Conservation (phyloP, 2,113 vertebrate genomes). For the Gopherus flavomarginatus region DNA sequence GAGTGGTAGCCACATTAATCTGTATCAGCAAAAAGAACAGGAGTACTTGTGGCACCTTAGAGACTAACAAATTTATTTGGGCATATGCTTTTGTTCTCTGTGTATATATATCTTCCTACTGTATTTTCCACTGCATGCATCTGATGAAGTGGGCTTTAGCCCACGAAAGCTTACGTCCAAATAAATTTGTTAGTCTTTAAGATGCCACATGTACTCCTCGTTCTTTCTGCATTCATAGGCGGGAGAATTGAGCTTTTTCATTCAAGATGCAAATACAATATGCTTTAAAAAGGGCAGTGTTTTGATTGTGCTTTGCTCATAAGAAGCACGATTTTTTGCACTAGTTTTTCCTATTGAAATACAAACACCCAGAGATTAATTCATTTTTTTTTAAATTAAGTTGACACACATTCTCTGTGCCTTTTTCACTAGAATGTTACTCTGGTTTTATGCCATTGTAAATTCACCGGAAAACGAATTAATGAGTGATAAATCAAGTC, state of each 20-base stretch:
- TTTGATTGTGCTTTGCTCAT: background rate
- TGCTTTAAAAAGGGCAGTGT: background rate
- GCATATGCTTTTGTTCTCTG: too few species aligned
- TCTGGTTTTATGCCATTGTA: background rate
- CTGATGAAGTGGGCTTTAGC: too few species aligned
- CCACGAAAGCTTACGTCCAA: too few species aligned
- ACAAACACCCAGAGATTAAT: background rate
- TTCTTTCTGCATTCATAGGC: background rate
- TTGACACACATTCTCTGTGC: background rate
- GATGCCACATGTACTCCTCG: too few species aligned
- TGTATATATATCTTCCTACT: too few species aligned
- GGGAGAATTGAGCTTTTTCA: background rate
- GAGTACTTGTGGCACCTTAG: too few species aligned
- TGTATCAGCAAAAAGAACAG: too few species aligned
- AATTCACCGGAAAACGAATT: background rate
- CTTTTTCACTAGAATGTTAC: background rate
- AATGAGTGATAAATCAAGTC: background rate
- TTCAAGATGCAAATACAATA: constrained; percentile 14
- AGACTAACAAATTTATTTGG: too few species aligned
- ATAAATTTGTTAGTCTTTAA: too few species aligned
- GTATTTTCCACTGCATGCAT: too few species aligned
- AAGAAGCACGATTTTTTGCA: background rate
- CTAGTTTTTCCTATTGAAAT: background rate
- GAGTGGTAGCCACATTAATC: too few species aligned
- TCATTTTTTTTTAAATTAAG: background rate